These are phyloP conservation scores for Galaxea fascicularis DNA, from an alignment of 92 coral and sea anemone species.

Conservation along the genomic window DNA sequence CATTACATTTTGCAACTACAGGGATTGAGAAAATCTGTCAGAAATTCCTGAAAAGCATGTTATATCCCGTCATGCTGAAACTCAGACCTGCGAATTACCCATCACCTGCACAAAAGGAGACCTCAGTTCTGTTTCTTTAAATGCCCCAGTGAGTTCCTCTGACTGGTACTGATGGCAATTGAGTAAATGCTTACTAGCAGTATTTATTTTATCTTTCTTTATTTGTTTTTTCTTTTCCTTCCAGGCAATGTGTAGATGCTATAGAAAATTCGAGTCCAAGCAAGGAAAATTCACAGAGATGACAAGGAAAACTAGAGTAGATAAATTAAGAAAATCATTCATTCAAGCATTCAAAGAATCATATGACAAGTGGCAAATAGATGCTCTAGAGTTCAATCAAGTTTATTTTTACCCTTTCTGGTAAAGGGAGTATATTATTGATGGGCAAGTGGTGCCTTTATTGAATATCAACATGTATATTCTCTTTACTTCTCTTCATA, in stretches of 20 bases:
- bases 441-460: not conserved
- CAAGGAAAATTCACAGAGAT: not conserved
- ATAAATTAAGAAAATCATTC: too few species aligned
- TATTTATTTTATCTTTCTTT: not conserved
- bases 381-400: not conserved
- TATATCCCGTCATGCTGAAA: too few species aligned
- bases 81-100: too few species aligned
- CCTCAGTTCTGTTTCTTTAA: too few species aligned
- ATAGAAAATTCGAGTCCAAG: conserved; percentile 25
- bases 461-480: too few species aligned
- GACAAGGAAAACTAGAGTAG: not conserved
- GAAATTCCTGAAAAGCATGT: too few species aligned
- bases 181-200: too few species aligned
- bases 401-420: not conserved
- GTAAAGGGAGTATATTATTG: not conserved
- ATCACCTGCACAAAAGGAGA: too few species aligned
- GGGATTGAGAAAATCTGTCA: too few species aligned
- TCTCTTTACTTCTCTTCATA: not conserved
- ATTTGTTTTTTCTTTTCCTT: not conserved
- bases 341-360: not conserved
- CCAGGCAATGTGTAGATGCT: conserved; percentile 60
- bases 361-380: not conserved
- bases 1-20: too few species aligned
- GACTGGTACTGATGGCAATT: too few species aligned
- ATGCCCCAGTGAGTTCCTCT: too few species aligned